phyloP scores from a whole-genome alignment of 2,888 invertebrate genomes.

The Muscina levida region DNA sequence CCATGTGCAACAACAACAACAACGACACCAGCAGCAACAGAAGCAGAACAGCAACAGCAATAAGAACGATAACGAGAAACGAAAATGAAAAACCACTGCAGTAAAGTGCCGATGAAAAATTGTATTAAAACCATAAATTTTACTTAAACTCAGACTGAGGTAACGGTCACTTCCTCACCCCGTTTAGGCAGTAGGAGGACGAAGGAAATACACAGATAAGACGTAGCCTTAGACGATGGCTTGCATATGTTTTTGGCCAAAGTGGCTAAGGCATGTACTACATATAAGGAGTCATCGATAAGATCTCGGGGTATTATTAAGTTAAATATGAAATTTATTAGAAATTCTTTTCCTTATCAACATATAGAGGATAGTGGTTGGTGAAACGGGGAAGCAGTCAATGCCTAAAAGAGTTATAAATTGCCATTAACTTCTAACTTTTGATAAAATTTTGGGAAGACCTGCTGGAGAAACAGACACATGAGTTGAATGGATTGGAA shows the following conservation, averaged over 20 bases:
- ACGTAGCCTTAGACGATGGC: background rate
- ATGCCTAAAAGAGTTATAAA: too few relatives aligned
- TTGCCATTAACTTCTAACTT: too few relatives aligned
- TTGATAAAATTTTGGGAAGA: too few relatives aligned
- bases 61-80: background rate
- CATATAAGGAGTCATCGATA: background rate
- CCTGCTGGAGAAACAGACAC: too few relatives aligned
- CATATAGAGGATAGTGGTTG: too few relatives aligned
- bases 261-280: conserved; percentile 23
- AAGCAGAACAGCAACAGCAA: conserved; percentile 12
- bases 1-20: conserved; percentile 23
- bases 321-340: conserved; percentile 29
- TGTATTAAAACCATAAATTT: conserved; percentile 63
- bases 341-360: background rate
- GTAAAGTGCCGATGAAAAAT: conserved; percentile 47
- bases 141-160: conserved; percentile 52
- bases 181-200: conserved; percentile 12
- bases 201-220: conserved; percentile 17
- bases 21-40: conserved; percentile 17
- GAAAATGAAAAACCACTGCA: conserved; percentile 13
- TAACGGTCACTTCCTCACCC: conserved; percentile 38
- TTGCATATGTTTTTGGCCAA: conserved; percentile 41
- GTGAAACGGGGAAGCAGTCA: background rate
- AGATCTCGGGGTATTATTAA: conserved; percentile 33
- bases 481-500: too few relatives aligned